These are phyloP conservation scores for Mesaphorura yosii DNA, from an alignment of 1,140 invertebrate genomes.

Conservation along the genomic window DNA sequence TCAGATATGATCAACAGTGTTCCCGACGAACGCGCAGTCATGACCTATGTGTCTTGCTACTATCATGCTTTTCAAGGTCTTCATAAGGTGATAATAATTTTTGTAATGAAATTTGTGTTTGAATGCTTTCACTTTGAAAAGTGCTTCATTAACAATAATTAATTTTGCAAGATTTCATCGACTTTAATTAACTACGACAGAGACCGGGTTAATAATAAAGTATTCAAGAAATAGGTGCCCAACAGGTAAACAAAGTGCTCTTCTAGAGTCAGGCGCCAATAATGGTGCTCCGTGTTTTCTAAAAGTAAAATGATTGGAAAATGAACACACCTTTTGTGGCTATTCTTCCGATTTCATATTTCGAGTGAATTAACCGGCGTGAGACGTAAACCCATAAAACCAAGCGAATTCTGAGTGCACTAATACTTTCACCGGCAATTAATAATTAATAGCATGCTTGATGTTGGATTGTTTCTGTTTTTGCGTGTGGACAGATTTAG, in stretches of 20 bases:
- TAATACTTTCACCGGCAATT: too few species aligned
- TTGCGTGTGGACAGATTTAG: slow-evolving; percentile 89
- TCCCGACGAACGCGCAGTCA: slow-evolving; percentile 93
- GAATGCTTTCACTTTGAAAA: not conserved
- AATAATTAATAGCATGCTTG: too few species aligned
- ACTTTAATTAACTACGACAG: too few species aligned
- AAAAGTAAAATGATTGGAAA: not conserved
- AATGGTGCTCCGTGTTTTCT: too few species aligned
- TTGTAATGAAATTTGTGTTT: not conserved
- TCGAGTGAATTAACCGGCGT: not conserved
- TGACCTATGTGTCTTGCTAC: slow-evolving; percentile 98
- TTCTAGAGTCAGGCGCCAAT: too few species aligned
- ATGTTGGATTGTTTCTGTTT: too few species aligned
- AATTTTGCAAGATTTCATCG: too few species aligned
- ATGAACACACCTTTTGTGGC: not conserved
- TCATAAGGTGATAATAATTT: slow-evolving; percentile 93
- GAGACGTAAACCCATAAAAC: not conserved
- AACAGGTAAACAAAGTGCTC: too few species aligned
- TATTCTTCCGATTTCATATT: not conserved
- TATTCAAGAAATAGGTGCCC: too few species aligned
- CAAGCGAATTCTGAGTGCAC: too few species aligned
- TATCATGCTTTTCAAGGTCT: slow-evolving; percentile 98
- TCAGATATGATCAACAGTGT: slow-evolving; percentile 94
- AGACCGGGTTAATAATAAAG: too few species aligned
- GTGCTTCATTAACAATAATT: too few species aligned